These are phyloP conservation scores for Damaliscus lunatus DNA, from an alignment of 2,113 vertebrate species.

Conservation along the genomic window DNA sequence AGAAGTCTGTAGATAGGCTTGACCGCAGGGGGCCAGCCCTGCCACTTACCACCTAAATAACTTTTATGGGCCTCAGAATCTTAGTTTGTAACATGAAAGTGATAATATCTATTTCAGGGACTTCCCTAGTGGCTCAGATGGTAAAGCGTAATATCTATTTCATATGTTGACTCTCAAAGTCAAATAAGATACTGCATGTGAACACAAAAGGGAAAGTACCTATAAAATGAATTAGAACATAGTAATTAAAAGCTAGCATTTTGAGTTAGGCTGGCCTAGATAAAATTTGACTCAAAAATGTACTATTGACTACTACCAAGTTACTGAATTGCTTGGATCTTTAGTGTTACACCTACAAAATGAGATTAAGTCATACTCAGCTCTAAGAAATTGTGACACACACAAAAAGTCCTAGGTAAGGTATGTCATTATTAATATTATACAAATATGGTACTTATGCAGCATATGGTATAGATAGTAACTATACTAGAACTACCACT, in stretches of 20 bases:
- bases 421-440: background rate
- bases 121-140: too few relatives aligned
- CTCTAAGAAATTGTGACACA: background rate
- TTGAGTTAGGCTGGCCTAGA: background rate
- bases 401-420: background rate
- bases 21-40: background rate
- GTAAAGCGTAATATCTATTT: background rate
- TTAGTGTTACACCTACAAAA: background rate
- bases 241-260: background rate
- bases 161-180: background rate
- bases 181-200: background rate
- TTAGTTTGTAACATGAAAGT: background rate
- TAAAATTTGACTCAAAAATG: background rate
- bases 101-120: background rate
- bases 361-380: background rate
- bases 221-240: background rate
- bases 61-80: background rate
- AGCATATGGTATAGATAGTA: background rate
- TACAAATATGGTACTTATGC: background rate
- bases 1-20: background rate
- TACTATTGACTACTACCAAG: background rate
- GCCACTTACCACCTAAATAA: background rate
- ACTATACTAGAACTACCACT: background rate
- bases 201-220: background rate
- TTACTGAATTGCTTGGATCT: background rate